phyloP scores from a whole-genome alignment of 2,888 invertebrate genomes.

The Amphipoea oculea region DNA sequence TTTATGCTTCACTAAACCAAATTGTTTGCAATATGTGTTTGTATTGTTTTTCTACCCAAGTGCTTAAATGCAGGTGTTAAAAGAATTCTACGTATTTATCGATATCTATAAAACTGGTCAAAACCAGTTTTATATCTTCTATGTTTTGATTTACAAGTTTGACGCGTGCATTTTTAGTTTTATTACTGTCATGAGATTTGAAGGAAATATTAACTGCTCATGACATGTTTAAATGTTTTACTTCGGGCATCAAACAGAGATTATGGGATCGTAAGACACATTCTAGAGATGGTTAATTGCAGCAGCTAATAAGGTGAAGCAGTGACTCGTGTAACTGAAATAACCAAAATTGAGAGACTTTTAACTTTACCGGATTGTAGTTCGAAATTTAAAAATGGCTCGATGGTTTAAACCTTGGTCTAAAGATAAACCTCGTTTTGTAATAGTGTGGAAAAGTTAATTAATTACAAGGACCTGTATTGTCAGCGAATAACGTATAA shows the following conservation, averaged over 20 bases:
- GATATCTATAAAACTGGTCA: no score
- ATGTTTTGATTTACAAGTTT: constrained; percentile 48
- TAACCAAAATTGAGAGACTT: not conserved
- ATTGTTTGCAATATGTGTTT: constrained; percentile 46
- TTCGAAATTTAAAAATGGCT: not conserved
- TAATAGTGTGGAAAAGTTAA: no score
- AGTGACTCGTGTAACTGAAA: not conserved
- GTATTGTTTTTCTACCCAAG: constrained; percentile 40
- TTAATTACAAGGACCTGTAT: no score
- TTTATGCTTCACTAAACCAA: constrained; percentile 63
- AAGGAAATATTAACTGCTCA: constrained; percentile 40
- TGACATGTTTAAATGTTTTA: constrained; percentile 25
- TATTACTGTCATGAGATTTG: constrained; percentile 39
- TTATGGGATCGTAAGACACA: constrained; percentile 12
- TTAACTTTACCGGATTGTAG: not conserved
- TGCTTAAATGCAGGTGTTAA: constrained; percentile 54
- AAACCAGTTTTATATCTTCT: constrained; percentile 39
- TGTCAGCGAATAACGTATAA: constrained; percentile 33
- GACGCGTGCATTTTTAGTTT: constrained; percentile 45
- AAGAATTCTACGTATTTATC: constrained; percentile 24
- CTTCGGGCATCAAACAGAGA: constrained; percentile 17
- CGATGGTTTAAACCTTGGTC: not conserved
- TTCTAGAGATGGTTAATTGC: not conserved
- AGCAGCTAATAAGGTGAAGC: not conserved
- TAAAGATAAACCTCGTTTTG: not conserved